Evolutionary conservation across 2,113 vertebrate species (phyloP).

Genomic region (Pomatostomus ruficeps): DNA sequence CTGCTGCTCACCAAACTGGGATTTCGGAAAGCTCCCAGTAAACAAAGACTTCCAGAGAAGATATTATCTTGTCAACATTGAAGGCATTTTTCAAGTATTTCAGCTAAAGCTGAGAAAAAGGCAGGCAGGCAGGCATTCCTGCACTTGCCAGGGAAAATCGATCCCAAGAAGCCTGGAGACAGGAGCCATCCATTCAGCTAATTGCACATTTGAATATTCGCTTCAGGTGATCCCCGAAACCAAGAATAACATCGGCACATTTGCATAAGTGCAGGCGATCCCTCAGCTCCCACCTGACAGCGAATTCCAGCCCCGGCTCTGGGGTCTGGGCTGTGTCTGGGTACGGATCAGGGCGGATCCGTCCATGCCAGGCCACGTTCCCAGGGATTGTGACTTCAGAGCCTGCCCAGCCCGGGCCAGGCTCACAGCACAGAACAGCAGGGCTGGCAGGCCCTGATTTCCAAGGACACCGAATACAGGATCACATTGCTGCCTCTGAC

Average conservation of each 20-base stretch:
- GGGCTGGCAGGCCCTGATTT: not conserved
- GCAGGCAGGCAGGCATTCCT: not conserved
- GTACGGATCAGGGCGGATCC: no score
- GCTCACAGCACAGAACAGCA: not conserved
- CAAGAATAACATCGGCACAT: not conserved
- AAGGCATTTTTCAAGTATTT: not conserved
- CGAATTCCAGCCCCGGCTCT: no score
- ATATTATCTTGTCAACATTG: not conserved
- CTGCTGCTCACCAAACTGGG: not conserved
- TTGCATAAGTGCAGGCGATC: not conserved
- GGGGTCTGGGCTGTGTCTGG: no score
- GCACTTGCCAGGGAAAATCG: not conserved
- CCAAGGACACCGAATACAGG: rapidly evolving
- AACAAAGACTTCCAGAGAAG: not conserved
- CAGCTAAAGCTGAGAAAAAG: not conserved
- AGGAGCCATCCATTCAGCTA: not conserved
- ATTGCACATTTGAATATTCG: not conserved
- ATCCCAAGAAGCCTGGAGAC: not conserved
- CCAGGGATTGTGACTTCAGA: no score
- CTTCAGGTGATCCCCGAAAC: not conserved
- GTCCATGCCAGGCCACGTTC: no score
- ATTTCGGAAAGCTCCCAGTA: not conserved
- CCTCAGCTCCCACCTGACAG: not conserved
- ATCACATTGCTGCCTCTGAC: not conserved
- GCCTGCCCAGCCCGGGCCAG: not conserved